Evolutionary conservation across 2,888 invertebrate genomes (phyloP).

Genomic region (Anthophora plumipes): DNA sequence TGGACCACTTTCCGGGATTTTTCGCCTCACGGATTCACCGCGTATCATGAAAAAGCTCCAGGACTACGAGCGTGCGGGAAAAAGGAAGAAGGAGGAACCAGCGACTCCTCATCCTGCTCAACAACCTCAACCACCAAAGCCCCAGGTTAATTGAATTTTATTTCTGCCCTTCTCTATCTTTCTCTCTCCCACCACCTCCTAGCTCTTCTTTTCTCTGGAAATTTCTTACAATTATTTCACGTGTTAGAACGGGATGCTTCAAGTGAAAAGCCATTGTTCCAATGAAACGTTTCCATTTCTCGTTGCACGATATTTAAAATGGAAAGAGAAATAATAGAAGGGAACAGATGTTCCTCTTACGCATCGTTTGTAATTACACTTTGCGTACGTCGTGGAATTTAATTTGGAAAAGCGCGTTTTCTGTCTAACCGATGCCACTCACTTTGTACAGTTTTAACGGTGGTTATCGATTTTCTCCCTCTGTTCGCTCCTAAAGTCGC

Average conservation of each 20-base stretch:
- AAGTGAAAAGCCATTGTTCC: too few relatives aligned
- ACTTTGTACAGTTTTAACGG: conserved; percentile 38
- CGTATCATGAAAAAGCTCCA: conserved; percentile 95
- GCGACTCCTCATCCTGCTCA: conserved; percentile 80
- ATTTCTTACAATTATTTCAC: neutral
- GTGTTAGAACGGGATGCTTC: too few relatives aligned
- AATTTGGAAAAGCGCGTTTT: conserved; percentile 9
- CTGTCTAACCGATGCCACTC: conserved; percentile 12
- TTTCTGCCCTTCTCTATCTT: neutral
- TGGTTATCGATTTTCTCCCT: conserved; percentile 48
- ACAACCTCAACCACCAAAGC: conserved; percentile 86
- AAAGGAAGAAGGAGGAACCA: conserved; percentile 91
- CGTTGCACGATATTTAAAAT: too few relatives aligned
- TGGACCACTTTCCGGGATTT: conserved; percentile 95
- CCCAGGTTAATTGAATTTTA: conserved; percentile 82
- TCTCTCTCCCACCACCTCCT: too few relatives aligned
- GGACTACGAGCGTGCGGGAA: conserved; percentile 90
- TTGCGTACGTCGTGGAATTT: neutral
- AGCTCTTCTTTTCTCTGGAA: neutral
- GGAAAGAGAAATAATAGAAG: too few relatives aligned
- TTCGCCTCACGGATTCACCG: conserved; percentile 93
- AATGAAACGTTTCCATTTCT: neutral
- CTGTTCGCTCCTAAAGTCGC: neutral
- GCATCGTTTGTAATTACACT: neutral
- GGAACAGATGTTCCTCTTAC: too few relatives aligned